Base-by-base conservation (phyloP, 2,888 invertebrate genomes). In the Leucania comma region DNA sequence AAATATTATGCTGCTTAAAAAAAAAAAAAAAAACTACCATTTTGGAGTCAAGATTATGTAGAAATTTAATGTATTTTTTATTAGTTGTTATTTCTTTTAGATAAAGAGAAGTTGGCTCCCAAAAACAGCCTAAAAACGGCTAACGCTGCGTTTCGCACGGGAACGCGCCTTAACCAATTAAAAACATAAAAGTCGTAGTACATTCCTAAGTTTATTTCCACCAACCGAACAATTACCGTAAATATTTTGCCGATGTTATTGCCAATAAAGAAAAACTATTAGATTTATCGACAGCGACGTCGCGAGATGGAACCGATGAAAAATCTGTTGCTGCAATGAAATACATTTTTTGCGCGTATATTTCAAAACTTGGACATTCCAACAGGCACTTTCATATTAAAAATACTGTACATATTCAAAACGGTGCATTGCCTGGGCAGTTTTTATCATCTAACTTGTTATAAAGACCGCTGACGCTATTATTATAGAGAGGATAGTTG, bases 161-260 rank as follows among this genome's bases (percentile, higher is more conserved):
- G n/a, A n/a, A n/a, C n/a, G n/a, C n/a, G n/a, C n/a, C n/a, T n/a
- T n/a, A 1, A 32, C 2, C 50, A 71, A 61, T 81, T 64, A 71
- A 75, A 78, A 75, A 50, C 32, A 46, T 38, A 26, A 59, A 54
- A 62, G 46, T 42, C 20, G 50, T 22, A 48, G 54, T 60, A 35
- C 60, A 57, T 58, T 64, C 24, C 20, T 46, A 46, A 46, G 14
- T 50, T 62, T 35, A 46, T 24, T 46, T 26, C 24, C n/a, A 53
- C 12, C 20, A 8, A 64, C 1, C 6, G 42, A 48, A 53, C 17
- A 72, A 59, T 46, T 38, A 20, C 24, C 56, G 35, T 67, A 32
- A 78, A 54, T 64, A 72, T 54, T 58, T 72, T 60, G n/a, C 24
- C 26, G 57, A 58, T 56, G n/a, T 72, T 61, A 57, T 61, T n/a